Evolutionary conservation across 2,888 invertebrate genomes (phyloP).

Genomic region (Urechis unicinctus): DNA sequence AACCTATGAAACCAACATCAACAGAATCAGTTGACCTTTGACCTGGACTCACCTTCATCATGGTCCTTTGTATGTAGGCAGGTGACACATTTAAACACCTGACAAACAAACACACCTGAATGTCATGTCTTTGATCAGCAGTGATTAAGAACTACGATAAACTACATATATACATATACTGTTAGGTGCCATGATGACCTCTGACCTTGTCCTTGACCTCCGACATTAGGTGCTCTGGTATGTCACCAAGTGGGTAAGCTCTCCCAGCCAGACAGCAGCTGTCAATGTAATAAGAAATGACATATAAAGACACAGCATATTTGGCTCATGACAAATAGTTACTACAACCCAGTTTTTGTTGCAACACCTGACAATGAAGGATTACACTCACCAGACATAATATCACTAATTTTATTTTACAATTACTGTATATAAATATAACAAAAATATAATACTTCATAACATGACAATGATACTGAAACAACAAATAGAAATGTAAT

Average conservation of each 20-base stretch:
- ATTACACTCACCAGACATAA: too few relatives aligned
- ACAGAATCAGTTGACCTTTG: too few relatives aligned
- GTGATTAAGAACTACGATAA: slow-evolving; percentile 1
- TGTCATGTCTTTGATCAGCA: not conserved
- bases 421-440: too few relatives aligned
- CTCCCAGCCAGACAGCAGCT: slow-evolving; percentile 76
- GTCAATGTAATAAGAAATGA: slow-evolving; percentile 8
- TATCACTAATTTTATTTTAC: too few relatives aligned
- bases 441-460: too few relatives aligned
- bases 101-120: slow-evolving; percentile 5
- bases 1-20: too few relatives aligned
- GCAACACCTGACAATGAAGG: too few relatives aligned
- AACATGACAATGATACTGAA: too few relatives aligned
- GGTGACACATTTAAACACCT: slow-evolving; percentile 29
- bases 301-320: not conserved
- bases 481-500: not conserved
- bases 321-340: too few relatives aligned
- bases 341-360: too few relatives aligned
- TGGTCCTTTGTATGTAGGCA: slow-evolving; percentile 31
- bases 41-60: too few relatives aligned
- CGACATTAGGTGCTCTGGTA: slow-evolving; percentile 60
- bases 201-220: slow-evolving; percentile 71
- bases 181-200: slow-evolving; percentile 21
- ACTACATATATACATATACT: too few relatives aligned
- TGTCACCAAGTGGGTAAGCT: slow-evolving; percentile 70